Evolutionary conservation across 1,140 invertebrate genomes (phyloP), one percentile per base, ranked within the genome.

Genomic region (Drosophila littoralis): DNA sequence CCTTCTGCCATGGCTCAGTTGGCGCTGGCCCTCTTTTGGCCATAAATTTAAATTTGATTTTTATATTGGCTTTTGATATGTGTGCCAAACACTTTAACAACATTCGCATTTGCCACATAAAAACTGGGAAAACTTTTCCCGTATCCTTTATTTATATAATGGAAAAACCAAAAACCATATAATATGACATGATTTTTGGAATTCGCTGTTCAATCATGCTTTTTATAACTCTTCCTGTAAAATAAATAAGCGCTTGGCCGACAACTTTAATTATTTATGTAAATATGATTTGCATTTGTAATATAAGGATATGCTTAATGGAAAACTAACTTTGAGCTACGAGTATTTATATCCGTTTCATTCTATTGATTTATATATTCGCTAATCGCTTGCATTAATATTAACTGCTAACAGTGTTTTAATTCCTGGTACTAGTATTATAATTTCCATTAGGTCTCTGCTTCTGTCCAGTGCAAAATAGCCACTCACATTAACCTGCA

Each of bases 21-120:
- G 77, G 77, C 33, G 22, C 15, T 48, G 9, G 33, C 32, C 48
- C 28, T 43, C 32, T 36, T 9, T 32, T 46, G 55, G 48, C 43
- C 84, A 89, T 88, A 88, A 89, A 88, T 88, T 89, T 89, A 79
- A 80, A 89, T 88, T 80, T 89, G 84, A 82, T 88, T 88, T 77
- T 77, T 88, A 65, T 82, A 69, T 63, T 51, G 42, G 57, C 45
- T 55, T 79, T 83, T 88, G 66, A 88, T 86, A 77, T 88, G 76
- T 77, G 76, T 38, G 60, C 46, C 67, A 67, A 28, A 70, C 77
- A 81, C 77, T 88, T 77, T 58, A 50, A 64, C 22, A 28, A 40
- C 46, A 9, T 10, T 36, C 42, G 9, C 51, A 52, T 57, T 43
- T 28, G 0, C 22, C 13, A 35, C 43, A 68, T 59, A 48, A 61